A percentile compares a stretch with the other conserved stretches of the same genome.
Conservation (phyloP, 92 coral and sea anemone species). For the Umimayanthus kanabou region DNA sequence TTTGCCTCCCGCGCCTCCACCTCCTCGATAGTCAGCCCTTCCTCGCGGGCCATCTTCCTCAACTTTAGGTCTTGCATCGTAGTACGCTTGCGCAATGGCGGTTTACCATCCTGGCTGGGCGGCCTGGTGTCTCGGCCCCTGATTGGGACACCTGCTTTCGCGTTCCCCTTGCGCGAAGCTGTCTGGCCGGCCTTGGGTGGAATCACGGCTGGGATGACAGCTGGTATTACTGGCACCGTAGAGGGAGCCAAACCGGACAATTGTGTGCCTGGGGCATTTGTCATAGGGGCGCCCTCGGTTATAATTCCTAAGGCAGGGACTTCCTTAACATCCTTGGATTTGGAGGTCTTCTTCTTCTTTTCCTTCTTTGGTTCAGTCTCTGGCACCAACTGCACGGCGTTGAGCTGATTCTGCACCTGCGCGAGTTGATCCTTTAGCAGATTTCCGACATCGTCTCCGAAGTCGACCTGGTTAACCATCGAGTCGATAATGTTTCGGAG, state of each 20-base stretch:
- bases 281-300: slow-evolving; percentile 70
- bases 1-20: slow-evolving; percentile 72
- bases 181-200: slow-evolving; percentile 62
- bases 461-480: slow-evolving; percentile 91
- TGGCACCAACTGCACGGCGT: slow-evolving; percentile 67
- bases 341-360: slow-evolving; percentile 67
- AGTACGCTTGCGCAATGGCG: slow-evolving; percentile 63
- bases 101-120: slow-evolving; percentile 67
- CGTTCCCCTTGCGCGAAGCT: slow-evolving; percentile 59
- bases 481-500: slow-evolving; percentile 88
- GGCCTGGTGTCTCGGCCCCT: slow-evolving; percentile 55
- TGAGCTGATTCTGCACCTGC: slow-evolving; percentile 82
- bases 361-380: slow-evolving; percentile 67
- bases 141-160: slow-evolving; percentile 57
- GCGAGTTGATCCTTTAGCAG: slow-evolving; percentile 77
- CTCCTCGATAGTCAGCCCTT: slow-evolving; percentile 73
- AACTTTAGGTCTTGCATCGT: slow-evolving; percentile 72
- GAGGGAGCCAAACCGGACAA: slow-evolving; percentile 41
- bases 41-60: slow-evolving; percentile 80
- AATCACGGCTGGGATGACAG: slow-evolving; percentile 60
- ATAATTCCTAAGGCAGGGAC: slow-evolving; percentile 73
- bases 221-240: slow-evolving; percentile 48
- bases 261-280: slow-evolving; percentile 32
- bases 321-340: slow-evolving; percentile 63
- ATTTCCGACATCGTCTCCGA: slow-evolving; percentile 83